Percentiles rank a stretch among this genome's conserved stretches.
phyloP scores from a whole-genome alignment of 2,797 vertebrate genomes.

The Eutrigla gurnardus region DNA sequence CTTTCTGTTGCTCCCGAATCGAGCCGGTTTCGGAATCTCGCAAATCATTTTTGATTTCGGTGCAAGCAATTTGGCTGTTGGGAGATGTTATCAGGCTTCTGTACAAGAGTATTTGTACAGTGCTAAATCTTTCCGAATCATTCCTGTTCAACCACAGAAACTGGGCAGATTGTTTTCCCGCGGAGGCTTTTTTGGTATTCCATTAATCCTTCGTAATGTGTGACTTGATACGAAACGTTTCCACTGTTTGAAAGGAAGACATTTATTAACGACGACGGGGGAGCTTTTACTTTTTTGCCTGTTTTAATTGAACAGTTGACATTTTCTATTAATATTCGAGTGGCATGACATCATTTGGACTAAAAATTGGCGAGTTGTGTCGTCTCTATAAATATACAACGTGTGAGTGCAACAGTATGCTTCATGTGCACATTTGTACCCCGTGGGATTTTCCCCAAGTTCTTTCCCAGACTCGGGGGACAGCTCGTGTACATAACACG shows the following conservation, averaged over 20 bases:
- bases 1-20: slow-evolving; percentile 58
- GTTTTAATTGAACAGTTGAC: slow-evolving; percentile 16
- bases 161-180: slow-evolving; percentile 62
- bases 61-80: slow-evolving; percentile 51
- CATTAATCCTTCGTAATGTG: slow-evolving; percentile 55
- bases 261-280: slow-evolving; percentile 23
- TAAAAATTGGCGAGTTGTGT: slow-evolving; percentile 5
- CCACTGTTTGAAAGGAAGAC: slow-evolving; percentile 26
- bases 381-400: slow-evolving; percentile 39
- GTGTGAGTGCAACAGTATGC: slow-evolving; percentile 43
- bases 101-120: slow-evolving; percentile 32
- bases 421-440: slow-evolving; percentile 52
- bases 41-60: slow-evolving; percentile 57
- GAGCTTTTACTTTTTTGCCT: slow-evolving; percentile 3
- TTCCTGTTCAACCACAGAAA: slow-evolving; percentile 59
- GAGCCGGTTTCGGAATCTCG: slow-evolving; percentile 38
- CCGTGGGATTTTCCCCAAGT: slow-evolving; percentile 74
- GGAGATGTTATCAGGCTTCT: slow-evolving; percentile 61
- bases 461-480: slow-evolving; percentile 70
- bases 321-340: neutral
- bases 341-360: slow-evolving; percentile 23
- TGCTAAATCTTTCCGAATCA: slow-evolving; percentile 49
- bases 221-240: slow-evolving; percentile 39
- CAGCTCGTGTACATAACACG: slow-evolving; percentile 34
- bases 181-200: slow-evolving; percentile 42